Evolutionary conservation across 2,113 vertebrate species (phyloP), one percentile per base, ranked within the genome.

Genomic region (Pao palembangensis): DNA sequence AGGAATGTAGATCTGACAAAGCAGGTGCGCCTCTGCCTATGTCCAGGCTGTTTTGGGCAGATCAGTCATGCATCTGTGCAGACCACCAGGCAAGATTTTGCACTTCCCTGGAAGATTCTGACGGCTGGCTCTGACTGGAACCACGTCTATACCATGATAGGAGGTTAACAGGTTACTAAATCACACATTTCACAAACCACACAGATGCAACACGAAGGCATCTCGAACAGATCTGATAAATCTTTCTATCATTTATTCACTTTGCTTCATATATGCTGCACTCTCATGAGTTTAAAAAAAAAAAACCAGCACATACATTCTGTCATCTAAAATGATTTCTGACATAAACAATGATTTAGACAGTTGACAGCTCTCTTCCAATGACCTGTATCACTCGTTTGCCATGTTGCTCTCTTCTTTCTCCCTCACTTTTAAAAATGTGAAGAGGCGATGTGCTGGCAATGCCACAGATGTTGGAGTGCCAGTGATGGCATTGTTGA

Each of bases 31-130:
- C 84, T 79, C 67, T 84, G 79, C 73, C 77, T 79, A 64, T 61
- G 80, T 73, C 70, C 75, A 71, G 75, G 52, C 68, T 85, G 82
- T 86, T 87, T 82, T 79, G 82, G 84, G 80, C 76, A 82, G 83
- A 86, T 87, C 84, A 81, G 73, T 51, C 51, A 78, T 70, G 78
- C 76, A 78, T 86, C 73, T 84, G 73, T 66, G 59, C 58, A 80
- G 87, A 90, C 87, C 86, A 89, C 86, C 86, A 71, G 81, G 84
- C 67, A 77, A 79, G 79, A 69, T 77, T 85, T 85, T 85, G 85
- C 81, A 82, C 83, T 81, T 88, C 79, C 86, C 83, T 87, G 66
- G 55, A 80, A 51, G 75, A 82, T 76, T 59, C 71, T 83, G 59
- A 69, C 73, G n/a, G 78, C 67, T 58, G 82, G 71, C 64, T 63